phyloP scores from a whole-genome alignment of 2,797 vertebrate genomes.

The Distichodus sexfasciatus region DNA sequence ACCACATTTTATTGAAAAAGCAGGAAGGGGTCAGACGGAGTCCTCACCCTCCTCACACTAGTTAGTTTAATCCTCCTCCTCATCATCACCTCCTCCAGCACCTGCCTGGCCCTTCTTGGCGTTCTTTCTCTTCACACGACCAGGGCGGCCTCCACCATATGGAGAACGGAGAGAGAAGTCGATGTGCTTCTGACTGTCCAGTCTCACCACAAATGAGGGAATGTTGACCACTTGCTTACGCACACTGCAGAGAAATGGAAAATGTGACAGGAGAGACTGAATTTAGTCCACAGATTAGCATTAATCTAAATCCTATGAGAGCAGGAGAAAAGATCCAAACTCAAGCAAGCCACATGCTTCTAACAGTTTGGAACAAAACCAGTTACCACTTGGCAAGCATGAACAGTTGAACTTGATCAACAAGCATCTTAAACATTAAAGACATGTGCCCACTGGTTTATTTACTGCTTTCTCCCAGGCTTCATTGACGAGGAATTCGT shows the following conservation, averaged over 20 bases:
- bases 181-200: slow-evolving; percentile 96
- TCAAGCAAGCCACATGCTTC: no score
- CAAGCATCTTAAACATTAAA: no score
- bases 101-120: slow-evolving; percentile 93
- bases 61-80: slow-evolving; percentile 86
- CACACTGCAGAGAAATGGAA: slow-evolving; percentile 67
- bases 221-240: slow-evolving; percentile 96
- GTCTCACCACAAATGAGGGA: slow-evolving; percentile 90
- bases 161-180: slow-evolving; percentile 94
- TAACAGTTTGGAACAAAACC: no score
- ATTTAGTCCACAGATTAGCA: no score
- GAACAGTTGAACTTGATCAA: no score
- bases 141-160: slow-evolving; percentile 88
- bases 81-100: slow-evolving; percentile 83
- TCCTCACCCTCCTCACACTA: not conserved
- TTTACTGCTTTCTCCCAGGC: slow-evolving; percentile 49
- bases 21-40: slow-evolving; percentile 42
- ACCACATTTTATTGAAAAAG: slow-evolving; percentile 71
- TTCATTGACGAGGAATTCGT: slow-evolving; percentile 83
- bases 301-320: no score
- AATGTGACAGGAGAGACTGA: not conserved
- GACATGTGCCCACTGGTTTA: not conserved
- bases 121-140: slow-evolving; percentile 93
- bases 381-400: no score
- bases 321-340: not conserved